These are phyloP conservation scores for Drosophila dives DNA, from an alignment of 2,888 invertebrate species.

Conservation along the genomic window DNA sequence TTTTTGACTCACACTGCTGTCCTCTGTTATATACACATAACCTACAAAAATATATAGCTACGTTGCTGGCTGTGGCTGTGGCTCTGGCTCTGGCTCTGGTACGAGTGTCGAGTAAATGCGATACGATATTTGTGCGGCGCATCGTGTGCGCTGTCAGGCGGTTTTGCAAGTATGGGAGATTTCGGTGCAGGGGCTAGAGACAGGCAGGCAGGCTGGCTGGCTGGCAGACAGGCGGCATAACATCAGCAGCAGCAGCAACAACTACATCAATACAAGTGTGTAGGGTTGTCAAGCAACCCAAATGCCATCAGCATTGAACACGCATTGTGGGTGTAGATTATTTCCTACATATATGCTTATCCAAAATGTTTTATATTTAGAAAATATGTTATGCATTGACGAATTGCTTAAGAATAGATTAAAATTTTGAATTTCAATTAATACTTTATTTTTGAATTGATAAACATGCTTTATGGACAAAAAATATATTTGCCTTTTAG, in stretches of 20 bases:
- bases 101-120: conserved; percentile 67
- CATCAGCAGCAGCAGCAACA: conserved; percentile 48
- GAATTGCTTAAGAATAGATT: not conserved
- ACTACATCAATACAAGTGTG: conserved; percentile 58
- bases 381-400: not conserved
- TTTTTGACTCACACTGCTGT: conserved; percentile 71
- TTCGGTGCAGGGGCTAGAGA: conserved; percentile 29
- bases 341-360: not conserved
- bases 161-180: conserved; percentile 53
- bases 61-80: conserved; percentile 36
- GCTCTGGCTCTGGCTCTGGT: conserved; percentile 54
- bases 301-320: conserved; percentile 59
- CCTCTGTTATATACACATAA: conserved; percentile 82
- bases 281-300: conserved; percentile 58
- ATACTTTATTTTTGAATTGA: not conserved
- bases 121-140: conserved; percentile 76
- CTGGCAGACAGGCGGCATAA: conserved; percentile 80
- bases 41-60: conserved; percentile 83
- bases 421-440: not conserved
- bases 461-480: not conserved
- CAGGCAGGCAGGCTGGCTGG: conserved; percentile 60
- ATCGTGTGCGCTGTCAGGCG: conserved; percentile 77
- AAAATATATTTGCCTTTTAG: not conserved
- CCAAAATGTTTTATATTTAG: not conserved
- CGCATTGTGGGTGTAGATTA: conserved; percentile 25